Evolutionary conservation across 2,888 invertebrate genomes (phyloP), one percentile per base, ranked within the genome.

Genomic region (Frankliniella fusca): DNA sequence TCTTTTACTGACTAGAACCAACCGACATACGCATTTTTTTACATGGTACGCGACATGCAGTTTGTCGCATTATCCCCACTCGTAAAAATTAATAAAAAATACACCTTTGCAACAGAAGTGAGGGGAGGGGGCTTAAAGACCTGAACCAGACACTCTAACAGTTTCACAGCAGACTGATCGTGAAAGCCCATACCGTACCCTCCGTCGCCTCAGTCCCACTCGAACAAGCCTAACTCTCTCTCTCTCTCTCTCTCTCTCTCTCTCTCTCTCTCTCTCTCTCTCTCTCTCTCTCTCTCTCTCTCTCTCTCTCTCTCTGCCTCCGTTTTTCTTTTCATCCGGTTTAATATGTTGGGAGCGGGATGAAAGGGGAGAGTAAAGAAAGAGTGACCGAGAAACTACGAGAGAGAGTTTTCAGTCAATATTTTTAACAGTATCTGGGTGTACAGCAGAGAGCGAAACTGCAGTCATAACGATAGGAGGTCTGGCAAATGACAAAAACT

Each of bases 221-320:
- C 54, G 54, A 12, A 20, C 20, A 54, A 15, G 54, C 54, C 12
- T 20, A 20, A 11, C 70, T n/a, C 70, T 70, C 70, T 23, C 23
- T 70, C 70, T 23, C 23, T 20, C 70, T 20, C 23, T 23, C 70
- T 23, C 20, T 70, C 23, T 70, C 70, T 23, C 70, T 70, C 70
- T 70, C 23, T 70, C n/a, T 70, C 70, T 70, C 70, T 70, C 23
- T n/a, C 70, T 70, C 70, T n/a, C 23, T n/a, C 23, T 70, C 23
- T 70, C 70, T 23, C 70, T 70, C 54, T 54, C 54, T 54, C 50
- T 50, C 50, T 50, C 50, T 50, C 54, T 54, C 54, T 54, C 54
- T 54, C 54, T 10, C 54, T 54, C 61, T 61, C 61, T 18, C 15
- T 61, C 61, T 61, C 61, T 61, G 15, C n/a, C 18, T 10, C 18